Evolutionary conservation across 2,113 vertebrate species (phyloP).

Genomic region (Panurus biarmicus): DNA sequence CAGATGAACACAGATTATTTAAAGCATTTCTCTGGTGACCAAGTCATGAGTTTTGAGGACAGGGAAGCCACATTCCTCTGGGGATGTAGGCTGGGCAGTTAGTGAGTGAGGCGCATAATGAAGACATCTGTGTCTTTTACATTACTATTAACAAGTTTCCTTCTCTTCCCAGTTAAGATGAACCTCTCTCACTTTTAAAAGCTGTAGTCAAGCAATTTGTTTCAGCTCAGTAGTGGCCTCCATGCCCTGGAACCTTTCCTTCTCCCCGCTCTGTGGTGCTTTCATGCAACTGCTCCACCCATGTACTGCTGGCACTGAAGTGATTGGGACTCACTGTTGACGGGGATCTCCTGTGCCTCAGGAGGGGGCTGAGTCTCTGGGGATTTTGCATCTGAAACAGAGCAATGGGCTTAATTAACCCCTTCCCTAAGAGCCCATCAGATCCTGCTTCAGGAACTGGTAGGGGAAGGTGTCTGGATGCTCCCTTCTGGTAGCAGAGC

Average conservation of each 20-base stretch:
- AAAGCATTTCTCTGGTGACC: neutral
- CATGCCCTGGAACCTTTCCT: neutral
- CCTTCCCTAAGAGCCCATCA: neutral
- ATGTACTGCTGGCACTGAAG: neutral
- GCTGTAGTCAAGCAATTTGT: neutral
- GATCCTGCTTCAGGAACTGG: neutral
- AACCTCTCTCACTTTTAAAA: neutral
- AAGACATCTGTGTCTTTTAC: neutral
- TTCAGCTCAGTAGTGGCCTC: neutral
- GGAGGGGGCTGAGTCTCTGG: neutral
- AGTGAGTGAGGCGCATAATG: accelerated
- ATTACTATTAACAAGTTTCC: neutral
- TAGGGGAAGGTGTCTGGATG: neutral
- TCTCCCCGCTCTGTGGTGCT: neutral
- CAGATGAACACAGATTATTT: neutral
- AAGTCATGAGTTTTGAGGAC: neutral
- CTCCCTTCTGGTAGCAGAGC: neutral
- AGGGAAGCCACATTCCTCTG: neutral
- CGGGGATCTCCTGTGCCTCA: neutral
- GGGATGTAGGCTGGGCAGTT: neutral
- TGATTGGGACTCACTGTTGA: neutral
- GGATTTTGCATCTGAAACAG: neutral
- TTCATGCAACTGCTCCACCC: neutral
- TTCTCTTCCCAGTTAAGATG: neutral
- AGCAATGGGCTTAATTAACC: neutral